Evolutionary conservation across 2,113 vertebrate genomes (phyloP), one percentile per base, ranked within the genome.

Genomic region (Etia nguti): DNA sequence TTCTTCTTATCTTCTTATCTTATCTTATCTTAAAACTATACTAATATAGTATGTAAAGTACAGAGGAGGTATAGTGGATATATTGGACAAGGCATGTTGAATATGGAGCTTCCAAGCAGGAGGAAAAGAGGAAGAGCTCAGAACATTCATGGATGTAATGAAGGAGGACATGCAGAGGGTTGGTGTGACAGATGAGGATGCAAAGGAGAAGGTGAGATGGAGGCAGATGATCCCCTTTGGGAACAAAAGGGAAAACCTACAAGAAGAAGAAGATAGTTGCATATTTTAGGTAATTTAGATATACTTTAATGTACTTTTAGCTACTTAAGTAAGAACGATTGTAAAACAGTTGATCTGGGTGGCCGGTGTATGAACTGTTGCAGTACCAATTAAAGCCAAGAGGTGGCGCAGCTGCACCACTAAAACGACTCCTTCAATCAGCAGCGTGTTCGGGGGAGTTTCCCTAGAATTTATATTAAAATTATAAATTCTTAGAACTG

Each of bases 341-440:
- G 41, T 73, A 26, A 73, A 73, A 73, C 60, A 65, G 60, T 38
- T 75, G 41, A 48, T 20, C 41, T 75, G 43, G 3, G 24, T 46
- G 15, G 9, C n/a, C n/a, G 18, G 18, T 60, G 29, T 36, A 20
- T 29, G 11, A 48, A 15, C 10, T 2, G 13, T 12, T 82, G 85
- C 20, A 10, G 12, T 68, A 10, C 10, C 34, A 5, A 6, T 9
- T 7, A 13, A 0, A 29, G 56, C 41, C 94, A 82, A 5, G 20
- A 60, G 92, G 84, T 26, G 93, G 80, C 90, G 92, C 73, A 88
- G 68, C 43, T 65, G 87, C 15, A 84, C 59, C 52, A 43, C 26
- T 56, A 2, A 20, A 29, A 18, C 1, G 2, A 5, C 20, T 4
- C 18, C 20, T 4, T 24, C 16, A 38, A 16, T 24, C n/a, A 38